Percentiles rank a stretch among this genome's conserved stretches.
phyloP scores from a whole-genome alignment of 1,140 invertebrate genomes.

The Pseudomyrmex concolor region DNA sequence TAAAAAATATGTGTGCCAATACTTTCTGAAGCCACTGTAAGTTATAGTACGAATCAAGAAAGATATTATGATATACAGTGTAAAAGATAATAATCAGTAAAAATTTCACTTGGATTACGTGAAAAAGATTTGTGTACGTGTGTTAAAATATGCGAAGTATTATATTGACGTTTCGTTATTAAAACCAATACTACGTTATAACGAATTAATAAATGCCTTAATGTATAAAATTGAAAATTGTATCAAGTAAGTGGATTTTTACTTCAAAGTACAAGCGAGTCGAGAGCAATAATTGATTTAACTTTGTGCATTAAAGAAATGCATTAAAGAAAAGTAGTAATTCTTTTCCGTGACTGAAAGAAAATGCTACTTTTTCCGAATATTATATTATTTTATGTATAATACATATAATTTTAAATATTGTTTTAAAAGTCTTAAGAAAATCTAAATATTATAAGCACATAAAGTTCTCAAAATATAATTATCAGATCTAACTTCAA shows the following conservation, averaged over 20 bases:
- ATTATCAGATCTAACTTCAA: background rate
- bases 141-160: slow-evolving; percentile 34
- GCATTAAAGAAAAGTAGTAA: background rate
- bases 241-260: background rate
- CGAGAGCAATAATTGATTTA: background rate
- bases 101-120: slow-evolving; percentile 4
- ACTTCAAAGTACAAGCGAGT: background rate
- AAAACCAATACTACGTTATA: background rate
- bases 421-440: background rate
- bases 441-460: background rate
- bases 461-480: slow-evolving; percentile 2
- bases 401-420: slow-evolving; percentile 18
- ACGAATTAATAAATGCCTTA: slow-evolving; percentile 15
- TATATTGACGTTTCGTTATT: slow-evolving; percentile 18
- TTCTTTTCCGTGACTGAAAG: background rate
- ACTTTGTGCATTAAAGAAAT: slow-evolving; percentile 15
- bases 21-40: no score
- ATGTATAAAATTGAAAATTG: slow-evolving; percentile 19
- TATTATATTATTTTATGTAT: no score
- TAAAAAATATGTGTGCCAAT: no score
- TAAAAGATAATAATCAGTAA: background rate
- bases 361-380: slow-evolving; percentile 7
- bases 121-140: slow-evolving; percentile 1
- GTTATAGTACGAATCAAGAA: no score
- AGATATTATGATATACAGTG: background rate